Percentiles rank a stretch among this genome's conserved stretches.
phyloP scores from a whole-genome alignment of 1,140 invertebrate species.

The Cyclina sinensis region DNA sequence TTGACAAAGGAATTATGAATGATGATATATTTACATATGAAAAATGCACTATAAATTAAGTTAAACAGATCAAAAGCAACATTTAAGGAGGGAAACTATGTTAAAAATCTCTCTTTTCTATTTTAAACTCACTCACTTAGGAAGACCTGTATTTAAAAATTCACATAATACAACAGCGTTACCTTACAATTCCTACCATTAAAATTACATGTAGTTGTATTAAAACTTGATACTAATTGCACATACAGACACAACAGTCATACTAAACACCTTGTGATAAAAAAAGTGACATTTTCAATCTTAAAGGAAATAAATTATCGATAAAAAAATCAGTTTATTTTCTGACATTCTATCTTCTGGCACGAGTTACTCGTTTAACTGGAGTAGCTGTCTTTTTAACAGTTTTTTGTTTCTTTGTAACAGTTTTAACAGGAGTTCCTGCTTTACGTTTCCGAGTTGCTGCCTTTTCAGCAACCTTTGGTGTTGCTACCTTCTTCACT shows the following conservation, averaged over 20 bases:
- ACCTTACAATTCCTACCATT: neutral
- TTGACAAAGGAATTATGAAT: neutral
- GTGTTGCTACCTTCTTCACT: slow-evolving; percentile 11
- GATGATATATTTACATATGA: neutral
- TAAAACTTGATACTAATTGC: neutral
- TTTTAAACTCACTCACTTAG: neutral
- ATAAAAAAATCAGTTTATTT: neutral
- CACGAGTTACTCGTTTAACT: slow-evolving; percentile 42
- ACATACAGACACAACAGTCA: neutral
- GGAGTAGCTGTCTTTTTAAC: slow-evolving; percentile 13
- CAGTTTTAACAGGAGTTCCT: slow-evolving; percentile 12
- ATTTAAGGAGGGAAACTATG: too few relatives aligned
- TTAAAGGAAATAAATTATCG: too few relatives aligned
- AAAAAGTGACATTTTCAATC: neutral
- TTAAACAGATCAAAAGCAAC: neutral
- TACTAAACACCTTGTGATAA: neutral
- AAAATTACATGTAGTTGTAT: neutral
- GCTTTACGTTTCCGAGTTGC: slow-evolving; percentile 11
- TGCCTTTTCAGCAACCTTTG: neutral
- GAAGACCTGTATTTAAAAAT: neutral
- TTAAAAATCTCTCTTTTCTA: neutral
- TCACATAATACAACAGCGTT: neutral
- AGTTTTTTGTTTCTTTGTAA: slow-evolving; percentile 33
- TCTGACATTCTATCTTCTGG: neutral
- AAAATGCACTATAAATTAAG: neutral